Percentiles rank a stretch among this genome's conserved stretches.
Conservation (phyloP, 2,797 vertebrate species). For the Acrossocheilus fasciatus region DNA sequence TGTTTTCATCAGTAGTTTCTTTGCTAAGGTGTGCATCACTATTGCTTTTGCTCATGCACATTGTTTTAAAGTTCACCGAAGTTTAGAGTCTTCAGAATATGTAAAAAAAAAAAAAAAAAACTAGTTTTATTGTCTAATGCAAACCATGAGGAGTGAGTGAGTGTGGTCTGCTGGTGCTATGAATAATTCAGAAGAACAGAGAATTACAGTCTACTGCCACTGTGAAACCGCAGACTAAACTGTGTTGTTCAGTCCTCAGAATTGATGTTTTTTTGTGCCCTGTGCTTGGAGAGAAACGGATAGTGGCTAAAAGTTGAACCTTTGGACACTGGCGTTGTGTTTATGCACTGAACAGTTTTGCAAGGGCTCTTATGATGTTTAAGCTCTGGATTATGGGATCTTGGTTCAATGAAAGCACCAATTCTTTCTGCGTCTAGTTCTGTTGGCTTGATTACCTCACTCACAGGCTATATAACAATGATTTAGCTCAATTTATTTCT, state of each 20-base stretch:
- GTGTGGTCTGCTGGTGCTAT: slow-evolving; percentile 20
- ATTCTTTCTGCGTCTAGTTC: not conserved
- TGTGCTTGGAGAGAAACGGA: not conserved
- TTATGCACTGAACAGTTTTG: not conserved
- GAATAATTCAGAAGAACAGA: slow-evolving; percentile 52
- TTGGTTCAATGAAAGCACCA: not conserved
- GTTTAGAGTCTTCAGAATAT: not conserved
- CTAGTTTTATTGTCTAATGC: not conserved
- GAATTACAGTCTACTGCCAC: slow-evolving; percentile 22
- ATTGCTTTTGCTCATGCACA: not conserved
- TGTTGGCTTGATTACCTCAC: slow-evolving; percentile 8
- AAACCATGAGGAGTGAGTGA: not conserved
- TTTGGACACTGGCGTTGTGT: not conserved
- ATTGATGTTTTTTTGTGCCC: not conserved
- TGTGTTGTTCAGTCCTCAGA: not conserved
- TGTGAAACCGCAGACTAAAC: slow-evolving; percentile 7
- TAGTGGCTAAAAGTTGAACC: not conserved
- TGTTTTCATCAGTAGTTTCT: not conserved
- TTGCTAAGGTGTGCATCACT: not conserved
- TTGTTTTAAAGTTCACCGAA: not conserved
- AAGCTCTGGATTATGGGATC: not conserved
- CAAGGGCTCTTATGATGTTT: not conserved
- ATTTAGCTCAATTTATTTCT: not conserved
- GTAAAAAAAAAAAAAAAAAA: not conserved
- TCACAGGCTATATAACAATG: not conserved